phyloP scores from a whole-genome alignment of 2,888 invertebrate genomes.

The Trachelus troglodyta region DNA sequence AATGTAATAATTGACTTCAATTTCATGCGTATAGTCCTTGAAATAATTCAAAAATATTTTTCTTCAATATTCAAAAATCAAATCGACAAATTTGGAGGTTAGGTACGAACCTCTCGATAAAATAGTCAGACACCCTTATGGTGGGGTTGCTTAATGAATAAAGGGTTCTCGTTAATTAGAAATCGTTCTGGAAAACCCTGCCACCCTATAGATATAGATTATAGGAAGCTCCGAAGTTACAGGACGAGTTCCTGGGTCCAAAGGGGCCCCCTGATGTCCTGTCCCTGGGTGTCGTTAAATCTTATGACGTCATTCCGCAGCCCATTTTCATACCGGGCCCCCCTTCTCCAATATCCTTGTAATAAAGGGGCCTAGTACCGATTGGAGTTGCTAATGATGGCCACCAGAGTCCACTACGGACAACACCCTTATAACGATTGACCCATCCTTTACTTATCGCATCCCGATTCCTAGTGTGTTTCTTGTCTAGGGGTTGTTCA shows the following conservation, averaged over 20 bases:
- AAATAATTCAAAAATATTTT: not conserved
- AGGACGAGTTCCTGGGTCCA: not conserved
- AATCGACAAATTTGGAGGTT: too few relatives aligned
- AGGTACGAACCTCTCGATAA: too few relatives aligned
- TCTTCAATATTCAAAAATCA: not conserved
- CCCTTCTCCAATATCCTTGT: not conserved
- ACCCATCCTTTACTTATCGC: not conserved
- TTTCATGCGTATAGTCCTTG: too few relatives aligned
- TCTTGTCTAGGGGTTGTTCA: not conserved
- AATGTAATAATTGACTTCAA: too few relatives aligned
- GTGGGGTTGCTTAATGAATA: not conserved
- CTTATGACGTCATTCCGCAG: slow-evolving; percentile 2
- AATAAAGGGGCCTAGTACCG: not conserved
- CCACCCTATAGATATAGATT: not conserved
- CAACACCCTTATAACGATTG: not conserved
- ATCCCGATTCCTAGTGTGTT: not conserved
- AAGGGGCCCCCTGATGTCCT: not conserved
- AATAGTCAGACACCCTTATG: too few relatives aligned
- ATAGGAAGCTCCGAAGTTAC: not conserved
- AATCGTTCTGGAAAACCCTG: not conserved
- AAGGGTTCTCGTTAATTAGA: not conserved
- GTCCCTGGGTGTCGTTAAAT: not conserved
- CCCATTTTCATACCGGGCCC: not conserved
- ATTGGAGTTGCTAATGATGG: not conserved
- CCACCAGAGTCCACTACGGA: not conserved